These are phyloP conservation scores for Drosophila equinoxialis DNA, from an alignment of 1,140 invertebrate genomes.

Conservation along the genomic window DNA sequence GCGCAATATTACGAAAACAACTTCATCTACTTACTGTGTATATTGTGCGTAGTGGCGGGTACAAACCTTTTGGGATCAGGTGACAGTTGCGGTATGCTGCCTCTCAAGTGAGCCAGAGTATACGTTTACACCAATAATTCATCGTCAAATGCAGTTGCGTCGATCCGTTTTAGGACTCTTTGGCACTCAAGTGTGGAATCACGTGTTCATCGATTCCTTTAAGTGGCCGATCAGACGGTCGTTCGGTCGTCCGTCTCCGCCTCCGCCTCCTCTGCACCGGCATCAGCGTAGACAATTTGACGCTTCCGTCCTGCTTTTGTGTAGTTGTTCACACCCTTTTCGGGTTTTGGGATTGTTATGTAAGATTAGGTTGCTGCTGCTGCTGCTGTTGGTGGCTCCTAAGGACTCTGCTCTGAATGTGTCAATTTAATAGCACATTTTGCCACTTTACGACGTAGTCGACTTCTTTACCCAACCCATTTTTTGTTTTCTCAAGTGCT, in stretches of 20 bases:
- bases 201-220: constrained; percentile 46
- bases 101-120: constrained; percentile 72
- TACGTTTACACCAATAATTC: constrained; percentile 75
- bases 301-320: constrained; percentile 61
- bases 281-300: constrained; percentile 75
- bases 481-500: constrained; percentile 76
- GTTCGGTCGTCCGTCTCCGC: neutral
- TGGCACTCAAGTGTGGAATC: constrained; percentile 67
- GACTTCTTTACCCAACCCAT: constrained; percentile 6
- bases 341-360: constrained; percentile 49
- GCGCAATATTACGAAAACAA: constrained; percentile 50
- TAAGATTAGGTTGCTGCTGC: constrained; percentile 11
- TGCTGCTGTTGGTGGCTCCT: neutral
- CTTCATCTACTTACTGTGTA: constrained; percentile 28
- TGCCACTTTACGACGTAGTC: constrained; percentile 64
- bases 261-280: neutral
- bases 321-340: constrained; percentile 56
- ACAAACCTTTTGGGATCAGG: constrained; percentile 71
- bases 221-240: constrained; percentile 30
- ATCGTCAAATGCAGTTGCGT: constrained; percentile 74
- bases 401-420: constrained; percentile 53
- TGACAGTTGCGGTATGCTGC: constrained; percentile 75
- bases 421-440: constrained; percentile 73
- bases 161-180: constrained; percentile 68
- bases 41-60: constrained; percentile 37